Conservation (phyloP, 1,140 invertebrate species). For the Protaetia brevitarsis region DNA sequence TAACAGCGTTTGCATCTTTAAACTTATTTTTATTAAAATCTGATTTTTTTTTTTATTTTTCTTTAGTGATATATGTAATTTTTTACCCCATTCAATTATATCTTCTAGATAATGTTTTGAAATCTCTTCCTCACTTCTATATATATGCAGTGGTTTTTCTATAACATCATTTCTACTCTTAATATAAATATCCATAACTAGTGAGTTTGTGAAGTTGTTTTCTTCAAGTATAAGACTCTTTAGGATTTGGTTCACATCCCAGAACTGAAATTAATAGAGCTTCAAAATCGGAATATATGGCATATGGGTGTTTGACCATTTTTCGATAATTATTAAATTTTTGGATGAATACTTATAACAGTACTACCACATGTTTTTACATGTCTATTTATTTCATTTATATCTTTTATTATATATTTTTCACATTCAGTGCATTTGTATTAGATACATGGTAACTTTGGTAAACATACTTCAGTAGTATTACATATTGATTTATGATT, state of each 20-base stretch:
- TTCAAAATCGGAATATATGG: slow-evolving; percentile 13
- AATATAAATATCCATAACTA: slow-evolving; percentile 11
- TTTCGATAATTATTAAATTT: slow-evolving; percentile 7
- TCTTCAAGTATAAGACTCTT: background rate
- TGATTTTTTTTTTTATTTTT: background rate
- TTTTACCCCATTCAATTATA: slow-evolving; percentile 3
- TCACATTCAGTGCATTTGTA: background rate
- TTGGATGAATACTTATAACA: background rate
- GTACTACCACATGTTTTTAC: background rate
- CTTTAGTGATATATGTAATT: slow-evolving; percentile 6
- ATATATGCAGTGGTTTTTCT: slow-evolving; percentile 2
- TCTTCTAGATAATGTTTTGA: slow-evolving; percentile 6
- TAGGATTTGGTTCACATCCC: slow-evolving; percentile 1
- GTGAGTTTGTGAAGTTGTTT: background rate
- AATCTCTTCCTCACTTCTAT: slow-evolving; percentile 2
- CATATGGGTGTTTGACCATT: background rate
- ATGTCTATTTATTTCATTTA: slow-evolving; percentile 5
- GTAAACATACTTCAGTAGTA: slow-evolving; percentile 9
- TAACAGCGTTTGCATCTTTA: slow-evolving; percentile 18
- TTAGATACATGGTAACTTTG: background rate
- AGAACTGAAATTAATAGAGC: slow-evolving; percentile 4
- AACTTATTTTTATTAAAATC: background rate
- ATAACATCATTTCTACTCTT: slow-evolving; percentile 2
- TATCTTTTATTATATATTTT: background rate
- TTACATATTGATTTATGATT: slow-evolving; percentile 3